A percentile compares a stretch with the other conserved stretches of the same genome.
phyloP scores from a whole-genome alignment of 2,888 invertebrate genomes.

The Tromatobia lineatoria region DNA sequence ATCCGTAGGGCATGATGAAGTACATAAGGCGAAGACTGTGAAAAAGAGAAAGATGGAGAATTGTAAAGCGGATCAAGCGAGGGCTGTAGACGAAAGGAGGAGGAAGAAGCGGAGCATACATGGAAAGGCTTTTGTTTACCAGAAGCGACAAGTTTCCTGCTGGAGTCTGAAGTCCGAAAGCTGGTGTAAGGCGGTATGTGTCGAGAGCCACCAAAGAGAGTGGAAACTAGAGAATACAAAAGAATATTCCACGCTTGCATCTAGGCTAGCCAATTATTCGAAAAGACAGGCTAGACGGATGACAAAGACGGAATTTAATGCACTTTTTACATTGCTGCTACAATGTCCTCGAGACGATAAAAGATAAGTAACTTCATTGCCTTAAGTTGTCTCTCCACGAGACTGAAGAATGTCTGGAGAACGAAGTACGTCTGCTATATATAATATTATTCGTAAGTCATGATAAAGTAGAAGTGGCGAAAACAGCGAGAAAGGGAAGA shows the following conservation, averaged over 20 bases:
- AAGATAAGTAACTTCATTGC: constrained; percentile 28
- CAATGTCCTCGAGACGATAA: too few relatives aligned
- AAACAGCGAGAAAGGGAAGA: neutral
- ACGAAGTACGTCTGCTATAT: neutral
- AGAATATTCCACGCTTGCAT: too few relatives aligned
- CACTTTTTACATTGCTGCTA: too few relatives aligned
- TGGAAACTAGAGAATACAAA: constrained; percentile 48
- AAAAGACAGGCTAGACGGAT: too few relatives aligned
- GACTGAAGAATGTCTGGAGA: constrained; percentile 18
- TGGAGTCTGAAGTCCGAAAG: constrained; percentile 16
- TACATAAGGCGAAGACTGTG: neutral
- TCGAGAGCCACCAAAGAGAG: constrained; percentile 59
- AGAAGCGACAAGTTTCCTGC: neutral
- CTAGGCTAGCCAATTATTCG: too few relatives aligned
- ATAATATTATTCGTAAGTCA: neutral
- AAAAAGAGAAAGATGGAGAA: too few relatives aligned
- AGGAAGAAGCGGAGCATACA: too few relatives aligned
- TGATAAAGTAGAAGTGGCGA: constrained; percentile 6
- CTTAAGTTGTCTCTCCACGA: neutral
- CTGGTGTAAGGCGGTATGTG: constrained; percentile 5
- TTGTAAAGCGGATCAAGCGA: too few relatives aligned
- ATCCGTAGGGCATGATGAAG: neutral
- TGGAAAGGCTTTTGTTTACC: neutral
- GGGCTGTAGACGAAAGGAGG: too few relatives aligned
- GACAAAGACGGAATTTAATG: too few relatives aligned